phyloP scores from a whole-genome alignment of 2,888 invertebrate species.

The Cyaniris semiargus region DNA sequence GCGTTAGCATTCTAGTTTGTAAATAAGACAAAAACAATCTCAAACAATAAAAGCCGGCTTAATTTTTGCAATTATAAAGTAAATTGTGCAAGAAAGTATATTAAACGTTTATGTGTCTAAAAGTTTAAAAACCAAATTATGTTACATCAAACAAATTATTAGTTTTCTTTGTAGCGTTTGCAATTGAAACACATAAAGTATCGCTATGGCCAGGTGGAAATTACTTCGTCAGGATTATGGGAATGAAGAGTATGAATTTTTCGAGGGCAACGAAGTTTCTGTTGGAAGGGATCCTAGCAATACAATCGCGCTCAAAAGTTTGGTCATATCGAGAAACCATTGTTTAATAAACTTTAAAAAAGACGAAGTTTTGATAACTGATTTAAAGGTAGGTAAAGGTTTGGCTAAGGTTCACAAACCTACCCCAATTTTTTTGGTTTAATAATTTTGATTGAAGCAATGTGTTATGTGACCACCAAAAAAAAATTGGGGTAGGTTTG shows the following conservation, averaged over 20 bases:
- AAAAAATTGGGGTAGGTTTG: no score
- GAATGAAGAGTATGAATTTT: slow-evolving; percentile 55
- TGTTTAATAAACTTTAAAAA: slow-evolving; percentile 57
- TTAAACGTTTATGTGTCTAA: neutral
- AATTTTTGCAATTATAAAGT: neutral
- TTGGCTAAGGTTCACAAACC: no score
- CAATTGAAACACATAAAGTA: neutral
- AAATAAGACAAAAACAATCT: no score
- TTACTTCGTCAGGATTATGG: slow-evolving; percentile 59
- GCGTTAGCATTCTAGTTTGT: no score
- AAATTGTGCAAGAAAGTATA: neutral
- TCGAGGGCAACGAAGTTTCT: slow-evolving; percentile 61
- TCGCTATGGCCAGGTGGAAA: slow-evolving; percentile 67
- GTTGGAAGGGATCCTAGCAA: slow-evolving; percentile 64
- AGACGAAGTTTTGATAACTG: slow-evolving; percentile 59
- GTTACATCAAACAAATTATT: neutral
- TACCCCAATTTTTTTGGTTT: no score
- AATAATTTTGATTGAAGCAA: no score
- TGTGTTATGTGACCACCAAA: no score
- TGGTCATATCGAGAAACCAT: slow-evolving; percentile 68
- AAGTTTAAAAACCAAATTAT: neutral
- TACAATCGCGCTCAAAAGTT: slow-evolving; percentile 59
- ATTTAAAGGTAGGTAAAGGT: slow-evolving; percentile 64
- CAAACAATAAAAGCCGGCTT: neutral
- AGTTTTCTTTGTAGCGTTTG: neutral